Conservation (phyloP, 2,888 invertebrate species). For the Rhingia rostrata region DNA sequence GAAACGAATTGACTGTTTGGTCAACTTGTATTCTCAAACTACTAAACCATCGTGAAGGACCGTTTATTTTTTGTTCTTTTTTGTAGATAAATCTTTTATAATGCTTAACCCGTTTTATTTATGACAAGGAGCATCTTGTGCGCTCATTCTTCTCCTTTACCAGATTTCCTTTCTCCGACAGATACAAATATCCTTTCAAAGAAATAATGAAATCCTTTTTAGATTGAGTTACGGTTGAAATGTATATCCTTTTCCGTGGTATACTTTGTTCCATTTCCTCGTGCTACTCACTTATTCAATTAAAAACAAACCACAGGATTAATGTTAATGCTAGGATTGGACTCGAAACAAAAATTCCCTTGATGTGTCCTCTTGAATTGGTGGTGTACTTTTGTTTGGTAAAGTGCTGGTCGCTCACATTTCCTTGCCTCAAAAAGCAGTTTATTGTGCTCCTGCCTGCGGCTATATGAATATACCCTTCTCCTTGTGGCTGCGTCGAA, state of each 20-base stretch:
- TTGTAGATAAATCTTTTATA: too few species aligned
- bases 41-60: too few species aligned
- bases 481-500: not conserved
- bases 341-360: conserved; percentile 32
- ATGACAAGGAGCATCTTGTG: not conserved
- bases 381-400: conserved; percentile 5
- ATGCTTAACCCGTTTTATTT: not conserved
- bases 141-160: not conserved
- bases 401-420: not conserved
- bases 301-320: conserved; percentile 35
- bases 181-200: not conserved
- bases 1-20: too few species aligned
- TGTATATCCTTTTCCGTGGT: not conserved
- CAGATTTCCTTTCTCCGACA: conserved; percentile 1
- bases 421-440: conserved; percentile 6
- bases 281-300: conserved; percentile 21
- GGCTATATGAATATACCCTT: too few species aligned
- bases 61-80: too few species aligned
- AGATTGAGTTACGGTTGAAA: conserved; percentile 10
- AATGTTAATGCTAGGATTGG: conserved; percentile 19
- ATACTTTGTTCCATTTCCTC: not conserved
- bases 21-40: too few species aligned
- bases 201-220: not conserved
- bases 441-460: conserved; percentile 28
- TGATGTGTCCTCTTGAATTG: conserved; percentile 5